A percentile compares a stretch with the other conserved stretches of the same genome.
These are phyloP conservation scores for Nesogale talazaci DNA, from an alignment of 2,113 vertebrate genomes.

Conservation along the genomic window DNA sequence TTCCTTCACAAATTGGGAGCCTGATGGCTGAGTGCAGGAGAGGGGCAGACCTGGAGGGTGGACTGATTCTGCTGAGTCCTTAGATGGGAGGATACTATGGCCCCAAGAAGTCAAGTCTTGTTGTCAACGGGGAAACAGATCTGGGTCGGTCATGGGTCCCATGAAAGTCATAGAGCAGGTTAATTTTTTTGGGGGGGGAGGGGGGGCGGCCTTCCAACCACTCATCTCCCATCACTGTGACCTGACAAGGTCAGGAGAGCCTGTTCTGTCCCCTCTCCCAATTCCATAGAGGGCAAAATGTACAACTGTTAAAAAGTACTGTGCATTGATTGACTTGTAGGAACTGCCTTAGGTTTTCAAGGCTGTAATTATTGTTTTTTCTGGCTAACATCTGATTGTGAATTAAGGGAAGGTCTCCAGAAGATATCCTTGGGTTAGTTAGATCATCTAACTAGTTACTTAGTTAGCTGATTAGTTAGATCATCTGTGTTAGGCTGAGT, in stretches of 20 bases:
- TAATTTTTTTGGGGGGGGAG: too few relatives aligned
- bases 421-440: too few relatives aligned
- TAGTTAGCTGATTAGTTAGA: too few relatives aligned
- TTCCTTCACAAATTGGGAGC: too few relatives aligned
- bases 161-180: background rate
- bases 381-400: too few relatives aligned
- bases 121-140: background rate
- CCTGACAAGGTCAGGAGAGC: background rate
- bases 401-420: too few relatives aligned
- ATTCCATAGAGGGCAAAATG: background rate
- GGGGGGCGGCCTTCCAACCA: background rate
- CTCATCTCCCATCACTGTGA: background rate
- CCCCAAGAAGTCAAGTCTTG: background rate
- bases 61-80: too few relatives aligned
- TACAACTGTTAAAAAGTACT: background rate
- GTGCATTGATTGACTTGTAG: background rate
- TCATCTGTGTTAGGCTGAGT: too few relatives aligned
- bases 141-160: background rate
- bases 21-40: too few relatives aligned
- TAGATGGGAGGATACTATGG: background rate
- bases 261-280: background rate
- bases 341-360: background rate
- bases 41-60: background rate
- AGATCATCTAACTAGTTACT: too few relatives aligned
- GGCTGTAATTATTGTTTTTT: background rate